Conservation (phyloP, 2,888 invertebrate species). For the Portevinia maculata region DNA sequence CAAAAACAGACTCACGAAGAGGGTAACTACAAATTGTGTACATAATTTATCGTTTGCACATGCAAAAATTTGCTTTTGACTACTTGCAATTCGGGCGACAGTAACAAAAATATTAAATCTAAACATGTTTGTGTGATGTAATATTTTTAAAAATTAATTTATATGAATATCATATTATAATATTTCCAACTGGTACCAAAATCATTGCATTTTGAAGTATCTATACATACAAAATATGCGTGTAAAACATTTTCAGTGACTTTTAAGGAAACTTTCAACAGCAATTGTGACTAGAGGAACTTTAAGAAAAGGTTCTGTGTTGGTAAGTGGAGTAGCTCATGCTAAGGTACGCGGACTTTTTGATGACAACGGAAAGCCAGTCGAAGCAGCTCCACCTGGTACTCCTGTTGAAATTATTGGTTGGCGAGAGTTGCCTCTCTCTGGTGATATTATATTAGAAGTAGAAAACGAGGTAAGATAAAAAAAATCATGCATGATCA, state of each 20-base stretch:
- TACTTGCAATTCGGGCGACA: no score
- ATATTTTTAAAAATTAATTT: no score
- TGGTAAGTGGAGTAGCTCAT: constrained; percentile 93
- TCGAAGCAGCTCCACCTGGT: constrained; percentile 88
- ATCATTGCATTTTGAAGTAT: no score
- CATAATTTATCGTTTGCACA: no score
- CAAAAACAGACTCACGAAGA: constrained; percentile 87
- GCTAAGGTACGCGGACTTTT: constrained; percentile 92
- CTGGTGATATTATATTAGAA: constrained; percentile 94
- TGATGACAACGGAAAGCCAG: constrained; percentile 88
- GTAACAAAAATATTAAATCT: no score
- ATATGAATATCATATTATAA: no score
- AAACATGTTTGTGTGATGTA: no score
- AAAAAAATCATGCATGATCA: background rate
- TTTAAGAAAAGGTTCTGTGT: constrained; percentile 88
- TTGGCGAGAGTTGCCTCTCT: constrained; percentile 94
- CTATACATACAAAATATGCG: background rate
- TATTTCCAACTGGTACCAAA: no score
- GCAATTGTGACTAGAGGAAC: constrained; percentile 93
- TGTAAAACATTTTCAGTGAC: background rate
- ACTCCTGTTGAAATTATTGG: constrained; percentile 94
- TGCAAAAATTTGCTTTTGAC: no score
- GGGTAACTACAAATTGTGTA: constrained; percentile 83
- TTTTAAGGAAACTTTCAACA: constrained; percentile 90
- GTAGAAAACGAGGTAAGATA: constrained; percentile 88